Evolutionary conservation across 2,888 invertebrate species (phyloP).

Genomic region (Eilema depressum): DNA sequence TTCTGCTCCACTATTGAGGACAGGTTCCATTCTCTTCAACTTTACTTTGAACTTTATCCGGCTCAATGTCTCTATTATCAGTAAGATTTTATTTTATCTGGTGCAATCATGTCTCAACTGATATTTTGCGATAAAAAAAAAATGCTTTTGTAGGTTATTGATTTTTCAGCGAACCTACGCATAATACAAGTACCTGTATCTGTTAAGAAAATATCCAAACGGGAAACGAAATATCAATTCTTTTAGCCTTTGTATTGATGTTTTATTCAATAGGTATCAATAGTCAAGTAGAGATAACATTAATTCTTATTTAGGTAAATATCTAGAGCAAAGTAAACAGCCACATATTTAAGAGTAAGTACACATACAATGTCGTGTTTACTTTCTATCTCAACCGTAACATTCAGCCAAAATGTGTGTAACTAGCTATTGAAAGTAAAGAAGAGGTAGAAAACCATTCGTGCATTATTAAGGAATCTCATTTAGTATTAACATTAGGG

Average conservation of each 20-base stretch:
- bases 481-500: conserved; percentile 53
- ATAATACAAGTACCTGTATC: not conserved
- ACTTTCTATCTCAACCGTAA: conserved; percentile 24
- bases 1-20: conserved; percentile 46
- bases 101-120: conserved; percentile 30
- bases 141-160: not conserved
- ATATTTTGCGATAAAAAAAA: not conserved
- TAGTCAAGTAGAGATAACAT: not conserved
- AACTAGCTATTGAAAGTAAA: conserved; percentile 24
- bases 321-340: not conserved
- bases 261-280: conserved; percentile 3
- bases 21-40: conserved; percentile 45
- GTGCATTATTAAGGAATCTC: conserved; percentile 41
- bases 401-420: conserved; percentile 24
- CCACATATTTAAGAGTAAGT: not conserved
- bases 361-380: conserved; percentile 7
- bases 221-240: not conserved
- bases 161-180: not conserved
- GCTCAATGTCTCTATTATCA: conserved; percentile 47
- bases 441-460: conserved; percentile 17
- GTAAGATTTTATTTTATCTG: conserved; percentile 40
- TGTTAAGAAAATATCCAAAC: not conserved
- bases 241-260: not conserved
- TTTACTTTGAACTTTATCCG: conserved; percentile 52
- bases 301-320: not conserved